Conservation (phyloP, 2,888 invertebrate species). For the Cephus pygmeus region DNA sequence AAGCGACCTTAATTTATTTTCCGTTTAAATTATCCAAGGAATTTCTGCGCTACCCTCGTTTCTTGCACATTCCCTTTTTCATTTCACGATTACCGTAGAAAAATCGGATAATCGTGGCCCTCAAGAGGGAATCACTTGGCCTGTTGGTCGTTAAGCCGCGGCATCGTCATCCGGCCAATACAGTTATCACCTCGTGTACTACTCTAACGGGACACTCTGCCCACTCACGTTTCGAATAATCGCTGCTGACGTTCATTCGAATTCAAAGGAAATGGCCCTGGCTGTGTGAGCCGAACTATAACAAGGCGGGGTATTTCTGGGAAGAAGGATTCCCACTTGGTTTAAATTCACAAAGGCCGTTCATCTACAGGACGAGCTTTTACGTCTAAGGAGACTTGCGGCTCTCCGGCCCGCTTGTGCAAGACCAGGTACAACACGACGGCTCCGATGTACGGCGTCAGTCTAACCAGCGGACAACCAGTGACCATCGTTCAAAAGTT, state of each 20-base stretch:
- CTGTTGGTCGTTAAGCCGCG: too few species aligned
- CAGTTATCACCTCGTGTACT: conserved; percentile 59
- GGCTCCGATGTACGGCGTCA: conserved; percentile 95
- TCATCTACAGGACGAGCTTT: conserved; percentile 61
- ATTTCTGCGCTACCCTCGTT: conserved; percentile 3
- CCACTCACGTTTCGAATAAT: conserved; percentile 47
- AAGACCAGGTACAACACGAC: conserved; percentile 92
- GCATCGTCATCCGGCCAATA: conserved; percentile 57
- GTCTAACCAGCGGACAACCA: conserved; percentile 90
- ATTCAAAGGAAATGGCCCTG: not conserved
- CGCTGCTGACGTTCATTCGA: not conserved
- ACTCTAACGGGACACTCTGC: conserved; percentile 60
- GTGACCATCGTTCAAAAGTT: conserved; percentile 95
- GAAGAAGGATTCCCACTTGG: too few species aligned
- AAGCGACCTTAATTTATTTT: conserved; percentile 10
- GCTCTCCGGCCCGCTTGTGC: conserved; percentile 82
- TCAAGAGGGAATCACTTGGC: too few species aligned
- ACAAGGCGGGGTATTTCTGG: too few species aligned
- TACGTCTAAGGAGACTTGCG: conserved; percentile 68
- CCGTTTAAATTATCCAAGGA: conserved; percentile 11
- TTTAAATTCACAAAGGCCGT: too few species aligned
- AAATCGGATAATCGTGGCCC: too few species aligned
- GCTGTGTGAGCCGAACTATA: too few species aligned
- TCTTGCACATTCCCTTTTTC: too few species aligned
- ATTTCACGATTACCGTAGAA: too few species aligned